A percentile compares a stretch with the other conserved stretches of the same genome.
Conservation (phyloP, 2,113 vertebrate genomes). For the Tragelaphus buxtoni region DNA sequence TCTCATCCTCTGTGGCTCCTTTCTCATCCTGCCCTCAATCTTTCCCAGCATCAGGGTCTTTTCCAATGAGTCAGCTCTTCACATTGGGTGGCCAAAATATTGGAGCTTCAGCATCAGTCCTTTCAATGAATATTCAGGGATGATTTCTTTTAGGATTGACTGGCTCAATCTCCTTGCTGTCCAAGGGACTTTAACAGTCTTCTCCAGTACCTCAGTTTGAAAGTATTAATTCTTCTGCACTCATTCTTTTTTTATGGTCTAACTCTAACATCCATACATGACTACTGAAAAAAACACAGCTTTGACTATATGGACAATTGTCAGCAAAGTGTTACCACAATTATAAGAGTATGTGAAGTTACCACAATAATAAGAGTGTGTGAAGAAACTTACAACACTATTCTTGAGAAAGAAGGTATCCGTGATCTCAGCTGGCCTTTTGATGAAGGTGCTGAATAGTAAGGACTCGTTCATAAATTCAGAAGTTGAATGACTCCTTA, state of each 20-base stretch:
- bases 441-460: slow-evolving; percentile 84
- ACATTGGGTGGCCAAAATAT: background rate
- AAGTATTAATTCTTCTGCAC: background rate
- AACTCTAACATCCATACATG: background rate
- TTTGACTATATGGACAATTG: background rate
- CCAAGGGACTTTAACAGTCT: background rate
- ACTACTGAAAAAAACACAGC: background rate
- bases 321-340: background rate
- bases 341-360: background rate
- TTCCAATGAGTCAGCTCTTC: background rate
- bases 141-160: background rate
- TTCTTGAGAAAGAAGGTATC: background rate
- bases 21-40: background rate
- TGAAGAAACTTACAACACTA: background rate
- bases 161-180: background rate
- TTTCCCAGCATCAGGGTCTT: background rate
- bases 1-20: background rate
- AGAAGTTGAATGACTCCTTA: background rate
- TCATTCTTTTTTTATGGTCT: background rate
- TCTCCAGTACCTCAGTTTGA: background rate
- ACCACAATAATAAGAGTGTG: background rate
- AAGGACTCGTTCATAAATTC: background rate
- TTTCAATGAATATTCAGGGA: background rate
- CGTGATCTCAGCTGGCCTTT: slow-evolving; percentile 81
- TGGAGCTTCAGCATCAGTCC: background rate